Conservation (phyloP, 2,888 invertebrate species). For the Mesochorus sp. region DNA sequence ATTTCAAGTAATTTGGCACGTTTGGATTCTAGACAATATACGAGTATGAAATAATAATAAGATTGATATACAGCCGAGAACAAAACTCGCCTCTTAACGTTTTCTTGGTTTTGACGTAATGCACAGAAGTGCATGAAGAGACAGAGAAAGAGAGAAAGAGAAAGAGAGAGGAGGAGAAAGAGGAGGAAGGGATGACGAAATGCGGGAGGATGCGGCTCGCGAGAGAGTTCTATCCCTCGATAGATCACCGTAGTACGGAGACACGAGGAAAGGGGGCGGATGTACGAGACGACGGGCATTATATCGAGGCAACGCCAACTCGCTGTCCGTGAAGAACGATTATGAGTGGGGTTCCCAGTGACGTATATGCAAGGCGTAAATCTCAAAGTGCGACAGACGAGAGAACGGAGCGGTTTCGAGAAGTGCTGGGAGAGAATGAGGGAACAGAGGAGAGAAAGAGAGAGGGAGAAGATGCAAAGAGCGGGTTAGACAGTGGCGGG, state of each 20-base stretch:
- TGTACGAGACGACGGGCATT: conserved; percentile 24
- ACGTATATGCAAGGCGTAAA: conserved; percentile 69
- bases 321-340: conserved; percentile 63
- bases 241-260: conserved; percentile 50
- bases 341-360: conserved; percentile 67
- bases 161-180: conserved; percentile 34
- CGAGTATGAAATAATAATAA: conserved; percentile 29
- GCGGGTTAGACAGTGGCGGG: background rate
- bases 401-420: conserved; percentile 51
- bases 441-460: background rate
- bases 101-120: conserved; percentile 21
- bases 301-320: conserved; percentile 56
- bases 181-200: conserved; percentile 17
- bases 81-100: conserved; percentile 15
- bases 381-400: conserved; percentile 68
- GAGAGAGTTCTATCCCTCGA: conserved; percentile 37
- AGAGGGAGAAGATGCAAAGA: conserved; percentile 17
- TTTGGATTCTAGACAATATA: background rate
- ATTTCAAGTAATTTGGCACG: conserved; percentile 28
- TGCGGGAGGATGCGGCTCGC: conserved; percentile 47
- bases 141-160: conserved; percentile 8
- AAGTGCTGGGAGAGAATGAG: conserved; percentile 46
- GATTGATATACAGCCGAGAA: conserved; percentile 26
- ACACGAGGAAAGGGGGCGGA: conserved; percentile 3
- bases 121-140: background rate